Percentiles rank a stretch among this genome's conserved stretches.
These are phyloP conservation scores for Diarsia brunnea DNA, from an alignment of 2,888 invertebrate genomes.

Conservation along the genomic window DNA sequence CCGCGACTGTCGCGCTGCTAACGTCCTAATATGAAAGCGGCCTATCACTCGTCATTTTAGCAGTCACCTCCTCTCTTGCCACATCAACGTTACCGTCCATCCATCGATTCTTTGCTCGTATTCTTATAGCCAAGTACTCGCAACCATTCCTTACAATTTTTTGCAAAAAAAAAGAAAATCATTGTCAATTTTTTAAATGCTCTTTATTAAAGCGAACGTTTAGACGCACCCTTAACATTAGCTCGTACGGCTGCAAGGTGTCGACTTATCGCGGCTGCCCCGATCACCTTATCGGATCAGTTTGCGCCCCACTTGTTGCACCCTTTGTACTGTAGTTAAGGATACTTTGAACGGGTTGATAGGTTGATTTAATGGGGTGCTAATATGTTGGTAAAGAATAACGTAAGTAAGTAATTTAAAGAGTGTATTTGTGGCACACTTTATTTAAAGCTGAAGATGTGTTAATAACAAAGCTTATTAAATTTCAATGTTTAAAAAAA, in stretches of 20 bases:
- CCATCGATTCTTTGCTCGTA: neutral
- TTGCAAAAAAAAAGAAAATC: neutral
- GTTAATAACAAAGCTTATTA: neutral
- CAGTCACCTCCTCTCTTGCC: neutral
- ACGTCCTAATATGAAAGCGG: too few species aligned
- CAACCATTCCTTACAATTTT: neutral
- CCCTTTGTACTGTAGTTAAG: conserved; percentile 24
- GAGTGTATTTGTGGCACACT: neutral
- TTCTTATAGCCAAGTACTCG: neutral
- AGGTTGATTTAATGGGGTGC: conserved; percentile 16
- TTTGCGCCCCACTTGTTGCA: conserved; percentile 70
- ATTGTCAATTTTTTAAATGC: neutral
- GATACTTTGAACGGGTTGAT: conserved; percentile 12
- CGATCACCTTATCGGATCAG: conserved; percentile 69
- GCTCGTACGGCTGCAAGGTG: conserved; percentile 27
- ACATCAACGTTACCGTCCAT: neutral
- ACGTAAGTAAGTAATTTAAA: neutral
- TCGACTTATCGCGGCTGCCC: conserved; percentile 54
- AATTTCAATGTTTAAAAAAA: neutral
- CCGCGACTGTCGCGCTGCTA: too few species aligned
- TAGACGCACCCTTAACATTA: conserved; percentile 27
- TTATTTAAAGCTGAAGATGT: neutral
- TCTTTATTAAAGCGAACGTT: neutral
- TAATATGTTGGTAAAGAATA: neutral
- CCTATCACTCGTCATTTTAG: neutral